Conservation (phyloP, 2,888 invertebrate species). For the Tinea semifulvella region DNA sequence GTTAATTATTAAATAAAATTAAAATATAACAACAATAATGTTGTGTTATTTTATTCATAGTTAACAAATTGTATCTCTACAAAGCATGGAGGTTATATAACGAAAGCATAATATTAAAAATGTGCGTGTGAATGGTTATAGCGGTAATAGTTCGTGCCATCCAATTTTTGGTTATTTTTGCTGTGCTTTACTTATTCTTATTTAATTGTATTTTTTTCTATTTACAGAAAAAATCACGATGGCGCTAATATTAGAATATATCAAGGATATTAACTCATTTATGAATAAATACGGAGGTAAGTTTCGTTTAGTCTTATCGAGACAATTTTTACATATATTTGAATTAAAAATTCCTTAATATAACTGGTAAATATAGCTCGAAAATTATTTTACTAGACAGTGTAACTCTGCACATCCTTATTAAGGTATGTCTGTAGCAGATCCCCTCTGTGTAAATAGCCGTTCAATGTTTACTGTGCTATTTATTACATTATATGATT, state of each 20-base stretch:
- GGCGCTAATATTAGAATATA: conserved; percentile 84
- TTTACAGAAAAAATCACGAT: conserved; percentile 62
- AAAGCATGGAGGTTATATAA: conserved; percentile 7
- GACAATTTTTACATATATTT: background rate
- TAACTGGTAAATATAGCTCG: too few relatives aligned
- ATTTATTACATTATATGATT: too few relatives aligned
- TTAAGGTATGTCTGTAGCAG: conserved; percentile 3
- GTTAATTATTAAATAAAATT: too few relatives aligned
- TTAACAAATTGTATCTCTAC: background rate
- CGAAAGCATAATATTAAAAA: background rate
- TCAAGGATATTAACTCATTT: conserved; percentile 80
- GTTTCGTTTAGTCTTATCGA: conserved; percentile 27
- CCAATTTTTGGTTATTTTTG: background rate
- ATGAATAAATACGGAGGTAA: conserved; percentile 87
- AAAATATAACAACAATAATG: background rate
- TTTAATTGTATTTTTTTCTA: background rate
- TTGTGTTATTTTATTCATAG: background rate
- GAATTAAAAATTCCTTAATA: background rate
- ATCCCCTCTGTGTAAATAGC: conserved; percentile 10
- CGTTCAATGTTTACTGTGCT: too few relatives aligned
- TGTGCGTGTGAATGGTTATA: background rate
- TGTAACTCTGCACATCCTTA: conserved; percentile 10
- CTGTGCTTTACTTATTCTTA: background rate
- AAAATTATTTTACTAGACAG: background rate
- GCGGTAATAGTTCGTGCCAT: conserved; percentile 2